Conservation (phyloP, 2,797 vertebrate genomes). For the Heteromormyrus szaboi region DNA sequence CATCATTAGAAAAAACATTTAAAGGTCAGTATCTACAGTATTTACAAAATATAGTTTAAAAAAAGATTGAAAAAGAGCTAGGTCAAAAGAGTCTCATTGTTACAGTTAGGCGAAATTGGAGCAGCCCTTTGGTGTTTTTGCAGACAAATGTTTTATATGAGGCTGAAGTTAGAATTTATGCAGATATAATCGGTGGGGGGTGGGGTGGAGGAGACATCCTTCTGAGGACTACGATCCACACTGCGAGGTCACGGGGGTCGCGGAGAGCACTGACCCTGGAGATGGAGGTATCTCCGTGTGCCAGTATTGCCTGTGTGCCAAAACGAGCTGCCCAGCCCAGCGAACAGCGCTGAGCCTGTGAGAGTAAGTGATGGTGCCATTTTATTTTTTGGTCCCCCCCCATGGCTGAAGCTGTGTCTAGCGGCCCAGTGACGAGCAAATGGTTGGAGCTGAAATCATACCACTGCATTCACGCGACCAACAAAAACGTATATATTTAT, state of each 20-base stretch:
- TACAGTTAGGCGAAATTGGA: constrained; percentile 23
- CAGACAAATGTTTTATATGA: constrained; percentile 19
- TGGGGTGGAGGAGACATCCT: neutral
- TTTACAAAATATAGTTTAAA: constrained; percentile 36
- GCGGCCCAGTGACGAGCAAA: neutral
- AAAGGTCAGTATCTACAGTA: constrained; percentile 28
- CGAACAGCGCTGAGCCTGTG: neutral
- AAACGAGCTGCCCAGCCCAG: constrained; percentile 17
- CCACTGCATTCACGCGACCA: neutral
- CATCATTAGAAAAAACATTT: constrained; percentile 45
- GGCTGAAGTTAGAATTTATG: neutral
- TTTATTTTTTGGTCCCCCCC: constrained; percentile 9
- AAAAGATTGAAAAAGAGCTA: constrained; percentile 38
- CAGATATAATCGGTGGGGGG: neutral
- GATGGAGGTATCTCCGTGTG: neutral
- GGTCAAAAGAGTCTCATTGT: neutral
- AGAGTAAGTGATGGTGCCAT: neutral
- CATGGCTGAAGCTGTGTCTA: constrained; percentile 16
- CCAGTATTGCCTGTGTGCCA: constrained; percentile 28
- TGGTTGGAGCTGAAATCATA: neutral
- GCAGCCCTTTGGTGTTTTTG: neutral
- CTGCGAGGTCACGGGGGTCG: neutral
- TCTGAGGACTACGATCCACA: neutral
- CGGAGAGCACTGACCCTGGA: neutral
- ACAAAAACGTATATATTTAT: neutral